These are phyloP conservation scores for Drosophila mercatorum DNA, from an alignment of 2,888 invertebrate genomes.

Conservation along the genomic window DNA sequence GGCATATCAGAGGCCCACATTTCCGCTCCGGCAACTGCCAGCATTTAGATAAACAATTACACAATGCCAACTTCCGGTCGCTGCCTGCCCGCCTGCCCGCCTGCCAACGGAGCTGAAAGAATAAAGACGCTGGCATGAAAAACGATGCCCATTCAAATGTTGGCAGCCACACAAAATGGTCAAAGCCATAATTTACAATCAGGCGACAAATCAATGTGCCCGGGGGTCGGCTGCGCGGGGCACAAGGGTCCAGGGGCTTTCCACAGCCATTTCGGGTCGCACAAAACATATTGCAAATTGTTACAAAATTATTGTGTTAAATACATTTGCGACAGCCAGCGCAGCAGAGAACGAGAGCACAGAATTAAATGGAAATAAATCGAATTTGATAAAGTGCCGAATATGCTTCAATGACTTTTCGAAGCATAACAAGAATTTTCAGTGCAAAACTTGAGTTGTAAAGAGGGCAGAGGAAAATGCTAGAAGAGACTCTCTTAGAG, in stretches of 20 bases:
- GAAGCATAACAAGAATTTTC: not conserved
- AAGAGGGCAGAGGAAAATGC: not conserved
- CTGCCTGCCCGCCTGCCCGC: constrained; percentile 39
- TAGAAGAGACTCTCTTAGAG: no score
- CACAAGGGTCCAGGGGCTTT: not conserved
- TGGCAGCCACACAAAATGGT: constrained; percentile 59
- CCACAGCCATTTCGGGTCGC: constrained; percentile 14
- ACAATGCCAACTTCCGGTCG: constrained; percentile 61
- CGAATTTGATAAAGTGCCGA: constrained; percentile 35
- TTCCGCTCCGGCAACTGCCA: constrained; percentile 55
- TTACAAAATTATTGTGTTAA: constrained; percentile 60
- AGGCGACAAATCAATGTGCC: constrained; percentile 64
- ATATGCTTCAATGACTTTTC: not conserved
- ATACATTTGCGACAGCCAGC: constrained; percentile 35
- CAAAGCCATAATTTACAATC: constrained; percentile 68
- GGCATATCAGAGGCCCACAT: constrained; percentile 45
- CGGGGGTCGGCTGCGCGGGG: constrained; percentile 4
- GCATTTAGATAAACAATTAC: constrained; percentile 70
- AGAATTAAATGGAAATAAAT: constrained; percentile 1
- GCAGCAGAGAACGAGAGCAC: not conserved
- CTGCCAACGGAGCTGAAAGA: constrained; percentile 17
- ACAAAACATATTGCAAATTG: constrained; percentile 61
- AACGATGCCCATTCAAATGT: constrained; percentile 59
- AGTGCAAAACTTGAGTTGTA: not conserved
- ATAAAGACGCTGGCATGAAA: constrained; percentile 53